A percentile compares a stretch with the other conserved stretches of the same genome.
Evolutionary conservation across 2,113 vertebrate species (phyloP).

Genomic region (Proteles cristata): DNA sequence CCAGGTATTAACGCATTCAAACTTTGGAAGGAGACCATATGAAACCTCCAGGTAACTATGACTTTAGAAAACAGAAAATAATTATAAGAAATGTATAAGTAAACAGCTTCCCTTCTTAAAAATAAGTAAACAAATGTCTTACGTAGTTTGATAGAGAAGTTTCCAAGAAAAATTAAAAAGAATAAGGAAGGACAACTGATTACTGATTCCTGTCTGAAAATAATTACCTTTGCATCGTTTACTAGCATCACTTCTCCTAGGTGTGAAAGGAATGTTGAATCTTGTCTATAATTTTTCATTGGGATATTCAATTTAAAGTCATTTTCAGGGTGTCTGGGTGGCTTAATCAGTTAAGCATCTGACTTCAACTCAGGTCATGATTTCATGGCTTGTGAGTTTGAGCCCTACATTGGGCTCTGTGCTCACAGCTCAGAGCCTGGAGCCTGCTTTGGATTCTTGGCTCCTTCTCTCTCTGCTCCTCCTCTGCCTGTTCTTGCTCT

Average conservation of each 20-base stretch:
- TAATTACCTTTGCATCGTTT: not conserved
- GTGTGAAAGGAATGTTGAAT: not conserved
- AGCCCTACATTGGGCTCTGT: too few species aligned
- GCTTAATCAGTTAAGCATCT: too few species aligned
- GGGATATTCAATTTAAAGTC: not conserved
- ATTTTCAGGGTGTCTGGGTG: rapidly evolving
- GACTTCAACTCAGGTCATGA: too few species aligned
- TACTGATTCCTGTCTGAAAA: not conserved
- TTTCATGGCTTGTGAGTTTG: too few species aligned
- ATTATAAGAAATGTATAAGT: not conserved
- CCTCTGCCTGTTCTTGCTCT: too few species aligned
- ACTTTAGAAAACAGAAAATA: not conserved
- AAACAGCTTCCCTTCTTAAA: not conserved
- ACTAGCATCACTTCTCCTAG: not conserved
- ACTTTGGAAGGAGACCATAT: not conserved
- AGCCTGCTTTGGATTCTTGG: too few species aligned
- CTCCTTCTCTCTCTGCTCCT: too few species aligned
- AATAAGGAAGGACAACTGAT: not conserved
- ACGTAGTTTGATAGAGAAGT: not conserved
- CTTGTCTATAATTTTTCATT: not conserved
- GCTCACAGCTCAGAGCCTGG: too few species aligned
- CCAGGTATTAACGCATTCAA: not conserved
- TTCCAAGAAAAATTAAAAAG: not conserved
- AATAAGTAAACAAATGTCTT: not conserved
- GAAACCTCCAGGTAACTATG: not conserved